phyloP scores from a whole-genome alignment of 2,797 vertebrate species.

The Protonibea diacanthus region DNA sequence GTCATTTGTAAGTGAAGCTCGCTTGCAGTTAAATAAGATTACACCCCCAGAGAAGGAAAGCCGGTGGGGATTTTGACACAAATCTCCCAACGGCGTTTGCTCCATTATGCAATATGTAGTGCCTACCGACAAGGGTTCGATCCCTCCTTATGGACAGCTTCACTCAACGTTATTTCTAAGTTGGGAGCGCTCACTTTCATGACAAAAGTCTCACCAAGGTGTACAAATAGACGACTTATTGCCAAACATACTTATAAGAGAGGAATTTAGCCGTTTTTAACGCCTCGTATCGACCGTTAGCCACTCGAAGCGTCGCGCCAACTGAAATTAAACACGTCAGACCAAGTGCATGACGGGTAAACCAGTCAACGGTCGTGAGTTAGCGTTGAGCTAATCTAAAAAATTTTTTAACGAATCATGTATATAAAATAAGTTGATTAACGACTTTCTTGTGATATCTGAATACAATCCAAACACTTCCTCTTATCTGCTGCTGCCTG shows the following conservation, averaged over 20 bases:
- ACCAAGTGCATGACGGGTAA: constrained; percentile 76
- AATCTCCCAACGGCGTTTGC: constrained; percentile 2
- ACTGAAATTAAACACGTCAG: constrained; percentile 32
- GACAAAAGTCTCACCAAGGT: not conserved
- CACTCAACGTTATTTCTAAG: not conserved
- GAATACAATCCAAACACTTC: not conserved
- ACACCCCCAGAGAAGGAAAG: constrained; percentile 88
- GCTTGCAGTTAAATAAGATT: constrained; percentile 84
- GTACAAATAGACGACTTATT: not conserved
- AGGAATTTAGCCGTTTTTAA: too few species aligned
- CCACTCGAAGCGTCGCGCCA: constrained; percentile 59
- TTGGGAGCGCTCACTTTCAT: not conserved
- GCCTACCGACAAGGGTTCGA: not conserved
- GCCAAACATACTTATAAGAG: not conserved
- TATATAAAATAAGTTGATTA: not conserved
- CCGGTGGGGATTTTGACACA: constrained; percentile 19
- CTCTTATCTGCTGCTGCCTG: not conserved
- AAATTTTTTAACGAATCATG: not conserved
- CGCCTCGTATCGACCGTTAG: not conserved
- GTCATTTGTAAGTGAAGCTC: constrained; percentile 34
- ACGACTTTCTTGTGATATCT: not conserved
- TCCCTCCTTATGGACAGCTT: not conserved
- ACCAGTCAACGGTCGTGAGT: constrained; percentile 21
- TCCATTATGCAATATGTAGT: constrained; percentile 53
- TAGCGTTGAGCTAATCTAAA: not conserved